A percentile compares a stretch with the other conserved stretches of the same genome.
phyloP scores from a whole-genome alignment of 2,797 vertebrate species.

The Ciconia nigra region DNA sequence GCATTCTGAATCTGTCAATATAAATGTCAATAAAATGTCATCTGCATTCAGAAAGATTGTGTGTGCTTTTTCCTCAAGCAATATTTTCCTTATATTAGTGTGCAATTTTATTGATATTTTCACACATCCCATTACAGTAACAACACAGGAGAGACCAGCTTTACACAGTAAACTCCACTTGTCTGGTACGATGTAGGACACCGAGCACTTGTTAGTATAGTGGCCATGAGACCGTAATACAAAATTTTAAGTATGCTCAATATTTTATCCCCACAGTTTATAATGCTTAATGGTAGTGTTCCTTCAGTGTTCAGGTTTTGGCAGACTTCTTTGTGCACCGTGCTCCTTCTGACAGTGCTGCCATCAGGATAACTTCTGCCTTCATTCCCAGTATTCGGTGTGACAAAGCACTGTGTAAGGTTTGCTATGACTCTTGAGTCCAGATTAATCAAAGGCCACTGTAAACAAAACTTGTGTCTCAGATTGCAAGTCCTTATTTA shows the following conservation, averaged over 20 bases:
- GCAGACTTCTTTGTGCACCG: background rate
- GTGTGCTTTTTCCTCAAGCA: background rate
- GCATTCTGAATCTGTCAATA: slow-evolving; percentile 67
- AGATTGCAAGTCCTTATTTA: background rate
- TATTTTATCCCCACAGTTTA: background rate
- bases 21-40: slow-evolving; percentile 39
- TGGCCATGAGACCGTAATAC: background rate
- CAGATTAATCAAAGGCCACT: background rate
- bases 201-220: fast-evolving
- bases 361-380: background rate
- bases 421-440: background rate
- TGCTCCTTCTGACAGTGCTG: background rate
- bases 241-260: background rate
- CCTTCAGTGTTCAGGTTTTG: background rate
- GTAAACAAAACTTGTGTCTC: background rate
- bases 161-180: background rate
- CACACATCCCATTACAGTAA: background rate
- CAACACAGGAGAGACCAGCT: background rate
- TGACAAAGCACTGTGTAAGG: background rate
- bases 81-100: background rate
- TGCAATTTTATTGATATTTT: background rate
- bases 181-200: background rate
- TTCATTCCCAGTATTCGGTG: background rate
- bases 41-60: slow-evolving; percentile 29
- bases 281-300: background rate